phyloP scores from a whole-genome alignment of 2,113 vertebrate genomes.

The Salvelinus namaycush region DNA sequence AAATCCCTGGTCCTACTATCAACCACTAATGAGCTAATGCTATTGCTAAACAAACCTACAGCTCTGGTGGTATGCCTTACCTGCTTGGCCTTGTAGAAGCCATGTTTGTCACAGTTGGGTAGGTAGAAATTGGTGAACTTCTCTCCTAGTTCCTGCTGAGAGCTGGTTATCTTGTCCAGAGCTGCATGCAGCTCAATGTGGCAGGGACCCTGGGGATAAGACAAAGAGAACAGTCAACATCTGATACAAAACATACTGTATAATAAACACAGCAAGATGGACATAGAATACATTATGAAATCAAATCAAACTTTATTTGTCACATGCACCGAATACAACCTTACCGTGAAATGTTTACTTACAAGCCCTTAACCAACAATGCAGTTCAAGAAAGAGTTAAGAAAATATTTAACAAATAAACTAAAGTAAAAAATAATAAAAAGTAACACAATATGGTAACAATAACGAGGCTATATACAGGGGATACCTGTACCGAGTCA shows the following conservation, averaged over 20 bases:
- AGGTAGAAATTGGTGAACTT: slow-evolving; percentile 88
- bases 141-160: slow-evolving; percentile 78
- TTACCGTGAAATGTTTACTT: no score
- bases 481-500: no score
- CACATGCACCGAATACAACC: no score
- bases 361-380: no score
- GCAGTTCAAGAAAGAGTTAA: no score
- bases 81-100: slow-evolving; percentile 93
- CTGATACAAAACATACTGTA: not conserved
- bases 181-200: slow-evolving; percentile 84
- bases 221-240: not conserved
- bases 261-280: not conserved
- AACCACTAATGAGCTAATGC: not conserved
- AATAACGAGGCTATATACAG: no score
- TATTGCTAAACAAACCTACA: not conserved
- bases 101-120: slow-evolving; percentile 90
- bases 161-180: slow-evolving; percentile 75
- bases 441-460: no score
- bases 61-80: slow-evolving; percentile 56
- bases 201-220: slow-evolving; percentile 81
- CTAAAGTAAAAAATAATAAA: no score
- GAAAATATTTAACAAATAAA: no score
- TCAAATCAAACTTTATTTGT: not conserved
- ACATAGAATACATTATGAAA: not conserved
- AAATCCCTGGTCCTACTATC: no score